Evolutionary conservation across 2,797 vertebrate genomes (phyloP), one percentile per base, ranked within the genome.

Genomic region (Cryptoblepharus egeriae): DNA sequence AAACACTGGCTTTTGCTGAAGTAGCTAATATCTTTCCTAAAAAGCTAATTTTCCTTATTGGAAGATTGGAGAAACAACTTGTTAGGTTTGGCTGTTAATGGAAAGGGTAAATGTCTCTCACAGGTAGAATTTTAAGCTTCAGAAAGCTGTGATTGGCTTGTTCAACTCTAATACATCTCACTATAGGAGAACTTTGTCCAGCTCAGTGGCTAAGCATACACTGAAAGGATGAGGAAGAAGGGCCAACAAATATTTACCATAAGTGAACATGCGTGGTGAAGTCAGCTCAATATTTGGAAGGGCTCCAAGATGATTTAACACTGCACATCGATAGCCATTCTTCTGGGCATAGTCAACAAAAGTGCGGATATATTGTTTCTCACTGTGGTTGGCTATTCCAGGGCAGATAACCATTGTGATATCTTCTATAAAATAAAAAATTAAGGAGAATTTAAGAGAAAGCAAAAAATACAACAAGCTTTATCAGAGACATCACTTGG

Each of bases 331-430:
- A 92, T 99, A 99, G 30, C 99, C 99, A 3, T 97, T 97, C 86
- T 97, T 98, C 93, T 99, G 99, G 1, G 98, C 97, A 0, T 98
- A 95, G 94, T 99, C 99, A 72, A 99, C 99, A 58, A 99, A 99
- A 13, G 99, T 99, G 64, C 99, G 97, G 93, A 99, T 98, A 84
- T 99, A 99, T 90, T 99, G 98, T 94, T 99, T 99, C 94, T 99
- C 99, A 30, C 99, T 99, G 91, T 99, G 98, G 95, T 99, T 99
- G 73, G 98, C 99, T 24, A 99, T 99, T 45, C 99, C 99, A 0
- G 98, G 99, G 88, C 99, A 99, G 92, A 99, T 99, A 80, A 99
- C 98, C 98, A 99, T 99, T 69, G 98, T 99, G 90, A 99, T 91
- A 80, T 99, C 98, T 86, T 97, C 98, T 99, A 94, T 64, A 84